Conservation (phyloP, 2,888 invertebrate genomes). For the Conchocele bisecta region DNA sequence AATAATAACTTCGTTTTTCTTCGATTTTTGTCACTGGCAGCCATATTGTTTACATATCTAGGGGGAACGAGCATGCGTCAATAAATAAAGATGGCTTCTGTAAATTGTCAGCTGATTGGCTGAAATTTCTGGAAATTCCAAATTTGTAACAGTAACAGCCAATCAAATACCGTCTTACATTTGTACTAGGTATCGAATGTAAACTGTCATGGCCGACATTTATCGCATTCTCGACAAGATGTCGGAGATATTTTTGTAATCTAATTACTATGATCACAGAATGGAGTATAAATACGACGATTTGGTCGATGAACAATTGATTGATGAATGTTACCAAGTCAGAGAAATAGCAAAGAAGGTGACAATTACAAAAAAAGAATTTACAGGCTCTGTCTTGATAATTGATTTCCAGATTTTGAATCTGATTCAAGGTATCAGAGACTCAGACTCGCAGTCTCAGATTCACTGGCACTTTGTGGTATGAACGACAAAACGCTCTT, state of each 20-base stretch:
- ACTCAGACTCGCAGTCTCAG: too few species aligned
- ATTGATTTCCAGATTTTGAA: too few species aligned
- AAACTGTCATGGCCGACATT: constrained; percentile 67
- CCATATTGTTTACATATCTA: constrained; percentile 74
- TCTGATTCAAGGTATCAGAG: too few species aligned
- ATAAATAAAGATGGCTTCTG: not conserved
- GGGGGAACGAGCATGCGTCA: constrained; percentile 58
- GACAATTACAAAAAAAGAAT: not conserved
- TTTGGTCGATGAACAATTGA: constrained; percentile 33
- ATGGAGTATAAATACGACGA: constrained; percentile 44
- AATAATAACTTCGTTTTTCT: too few species aligned
- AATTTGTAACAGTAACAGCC: constrained; percentile 17
- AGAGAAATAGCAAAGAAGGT: constrained; percentile 65
- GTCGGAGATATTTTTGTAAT: not conserved
- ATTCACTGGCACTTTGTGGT: too few species aligned
- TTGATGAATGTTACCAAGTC: constrained; percentile 62
- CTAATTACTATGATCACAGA: not conserved
- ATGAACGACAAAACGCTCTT: too few species aligned
- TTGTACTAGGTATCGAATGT: constrained; percentile 55
- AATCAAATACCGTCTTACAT: constrained; percentile 42
- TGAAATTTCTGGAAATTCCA: not conserved
- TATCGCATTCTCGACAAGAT: constrained; percentile 1
- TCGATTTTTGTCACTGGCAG: too few species aligned
- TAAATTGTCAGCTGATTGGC: constrained; percentile 54
- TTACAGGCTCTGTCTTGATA: too few species aligned